Percentiles rank a stretch among this genome's conserved stretches.
phyloP scores from a whole-genome alignment of 2,888 invertebrate genomes.

The Stenotaenia linearis region DNA sequence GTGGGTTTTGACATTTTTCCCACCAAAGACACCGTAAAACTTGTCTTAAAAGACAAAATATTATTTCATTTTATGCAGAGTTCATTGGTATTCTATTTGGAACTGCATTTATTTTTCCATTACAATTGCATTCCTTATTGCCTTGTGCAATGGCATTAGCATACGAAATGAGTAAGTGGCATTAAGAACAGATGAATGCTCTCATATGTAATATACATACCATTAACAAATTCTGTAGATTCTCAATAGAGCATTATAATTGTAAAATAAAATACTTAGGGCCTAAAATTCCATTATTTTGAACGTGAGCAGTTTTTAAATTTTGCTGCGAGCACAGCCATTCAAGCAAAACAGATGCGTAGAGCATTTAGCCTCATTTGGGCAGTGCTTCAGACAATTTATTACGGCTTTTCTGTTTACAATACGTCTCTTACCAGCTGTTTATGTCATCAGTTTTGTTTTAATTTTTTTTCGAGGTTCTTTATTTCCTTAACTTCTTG shows the following conservation, averaged over 20 bases:
- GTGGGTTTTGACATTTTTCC: neutral
- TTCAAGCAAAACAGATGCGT: constrained; percentile 16
- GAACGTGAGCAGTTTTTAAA: neutral
- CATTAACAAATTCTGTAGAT: neutral
- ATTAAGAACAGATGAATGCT: constrained; percentile 7
- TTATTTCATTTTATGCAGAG: neutral
- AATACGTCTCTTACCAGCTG: constrained; percentile 6
- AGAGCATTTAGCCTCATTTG: constrained; percentile 8
- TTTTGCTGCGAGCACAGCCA: neutral
- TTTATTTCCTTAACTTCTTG: too few relatives aligned
- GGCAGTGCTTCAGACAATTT: constrained; percentile 12
- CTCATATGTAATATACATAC: neutral
- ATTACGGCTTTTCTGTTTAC: constrained; percentile 1
- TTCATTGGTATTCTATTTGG: constrained; percentile 10
- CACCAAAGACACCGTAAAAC: neutral
- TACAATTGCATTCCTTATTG: neutral
- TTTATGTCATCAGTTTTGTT: constrained; percentile 17
- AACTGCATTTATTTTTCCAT: constrained; percentile 14
- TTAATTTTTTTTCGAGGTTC: neutral
- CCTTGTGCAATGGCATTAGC: neutral
- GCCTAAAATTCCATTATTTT: neutral
- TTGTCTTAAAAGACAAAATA: neutral
- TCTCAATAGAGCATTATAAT: neutral
- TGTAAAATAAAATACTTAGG: neutral
- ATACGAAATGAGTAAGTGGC: constrained; percentile 1